These are phyloP conservation scores for Scartelaos histophorus DNA, from an alignment of 2,113 vertebrate species.

Conservation along the genomic window DNA sequence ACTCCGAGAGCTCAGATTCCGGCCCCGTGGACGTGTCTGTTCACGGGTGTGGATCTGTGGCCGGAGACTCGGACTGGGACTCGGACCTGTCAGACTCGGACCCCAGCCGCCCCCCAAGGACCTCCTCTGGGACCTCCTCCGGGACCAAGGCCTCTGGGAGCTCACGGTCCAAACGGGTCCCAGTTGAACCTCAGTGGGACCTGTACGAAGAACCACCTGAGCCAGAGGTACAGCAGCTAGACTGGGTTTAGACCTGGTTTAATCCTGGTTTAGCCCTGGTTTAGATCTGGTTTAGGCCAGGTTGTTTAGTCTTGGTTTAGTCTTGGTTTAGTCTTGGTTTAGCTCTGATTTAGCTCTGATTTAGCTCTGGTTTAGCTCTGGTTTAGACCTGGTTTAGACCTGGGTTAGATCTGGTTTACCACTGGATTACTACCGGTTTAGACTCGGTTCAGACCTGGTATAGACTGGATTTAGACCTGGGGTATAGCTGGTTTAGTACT, in stretches of 20 bases:
- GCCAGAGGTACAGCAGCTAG: slow-evolving; percentile 33
- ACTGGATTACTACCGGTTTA: no score
- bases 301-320: neutral
- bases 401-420: no score
- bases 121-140: slow-evolving; percentile 6
- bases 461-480: no score
- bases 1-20: slow-evolving; percentile 79
- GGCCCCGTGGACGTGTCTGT: slow-evolving; percentile 70
- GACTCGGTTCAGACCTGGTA: no score
- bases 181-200: slow-evolving; percentile 67
- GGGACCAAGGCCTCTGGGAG: slow-evolving; percentile 22
- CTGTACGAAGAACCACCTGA: slow-evolving; percentile 55
- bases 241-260: neutral
- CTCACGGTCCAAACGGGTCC: slow-evolving; percentile 27
- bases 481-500: no score
- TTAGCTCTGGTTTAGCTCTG: no score
- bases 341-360: no score
- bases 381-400: no score
- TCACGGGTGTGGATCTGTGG: slow-evolving; percentile 64
- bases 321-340: no score
- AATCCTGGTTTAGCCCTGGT: no score
- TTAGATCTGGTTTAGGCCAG: neutral
- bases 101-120: slow-evolving; percentile 56
- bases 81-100: slow-evolving; percentile 75
- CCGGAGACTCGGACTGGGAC: slow-evolving; percentile 81